A percentile compares a stretch with the other conserved stretches of the same genome.
phyloP scores from a whole-genome alignment of 2,113 vertebrate species.

The Bufo bufo region DNA sequence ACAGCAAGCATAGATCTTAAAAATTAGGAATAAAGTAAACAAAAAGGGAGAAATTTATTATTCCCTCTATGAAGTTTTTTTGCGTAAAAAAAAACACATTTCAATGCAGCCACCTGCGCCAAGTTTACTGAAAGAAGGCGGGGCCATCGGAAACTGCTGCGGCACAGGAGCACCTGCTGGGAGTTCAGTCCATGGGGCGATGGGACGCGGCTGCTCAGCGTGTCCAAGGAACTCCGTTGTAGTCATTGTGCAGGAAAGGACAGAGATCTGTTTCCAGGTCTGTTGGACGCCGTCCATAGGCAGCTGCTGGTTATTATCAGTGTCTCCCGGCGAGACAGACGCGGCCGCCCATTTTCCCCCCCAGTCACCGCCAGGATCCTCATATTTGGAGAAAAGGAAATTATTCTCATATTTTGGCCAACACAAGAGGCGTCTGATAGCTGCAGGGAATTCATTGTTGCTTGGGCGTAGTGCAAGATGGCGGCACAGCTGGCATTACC shows the following conservation, averaged over 20 bases:
- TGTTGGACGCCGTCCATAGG: not conserved
- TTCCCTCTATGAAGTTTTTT: too few species aligned
- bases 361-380: not conserved
- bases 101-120: too few species aligned
- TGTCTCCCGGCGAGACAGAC: slow-evolving; percentile 4
- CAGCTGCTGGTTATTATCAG: slow-evolving; percentile 27
- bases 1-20: too few species aligned
- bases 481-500: not conserved
- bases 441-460: not conserved
- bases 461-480: not conserved
- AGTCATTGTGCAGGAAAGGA: not conserved
- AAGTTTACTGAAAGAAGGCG: too few species aligned
- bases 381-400: not conserved
- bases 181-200: too few species aligned
- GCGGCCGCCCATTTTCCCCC: not conserved
- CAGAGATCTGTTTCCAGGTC: not conserved
- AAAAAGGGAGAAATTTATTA: too few species aligned
- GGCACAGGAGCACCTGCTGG: too few species aligned
- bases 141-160: too few species aligned
- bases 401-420: not conserved
- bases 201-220: too few species aligned
- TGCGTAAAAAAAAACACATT: too few species aligned
- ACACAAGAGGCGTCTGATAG: not conserved
- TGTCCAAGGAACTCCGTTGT: too few species aligned
- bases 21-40: too few species aligned